These are phyloP conservation scores for Drosophila varians DNA, from an alignment of 1,140 invertebrate genomes.

Conservation along the genomic window DNA sequence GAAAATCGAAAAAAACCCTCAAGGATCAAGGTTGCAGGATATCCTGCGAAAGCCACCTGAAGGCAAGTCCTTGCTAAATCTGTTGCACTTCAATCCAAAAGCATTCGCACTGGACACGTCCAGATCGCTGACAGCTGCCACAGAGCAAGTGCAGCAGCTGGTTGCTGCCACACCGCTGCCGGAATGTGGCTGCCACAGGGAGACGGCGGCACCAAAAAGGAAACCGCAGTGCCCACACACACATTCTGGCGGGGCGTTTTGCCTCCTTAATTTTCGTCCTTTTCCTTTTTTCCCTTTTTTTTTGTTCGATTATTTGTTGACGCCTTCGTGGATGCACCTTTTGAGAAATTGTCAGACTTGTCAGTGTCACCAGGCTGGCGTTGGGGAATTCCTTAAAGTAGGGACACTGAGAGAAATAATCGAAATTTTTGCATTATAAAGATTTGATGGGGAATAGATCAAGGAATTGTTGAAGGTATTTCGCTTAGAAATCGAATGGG, in stretches of 20 bases:
- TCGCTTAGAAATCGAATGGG: too few relatives aligned
- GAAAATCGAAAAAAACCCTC: not conserved
- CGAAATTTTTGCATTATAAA: too few relatives aligned
- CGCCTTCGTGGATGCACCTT: slow-evolving; percentile 31
- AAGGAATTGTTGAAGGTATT: too few relatives aligned
- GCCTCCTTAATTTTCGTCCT: slow-evolving; percentile 1
- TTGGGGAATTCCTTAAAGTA: slow-evolving; percentile 33
- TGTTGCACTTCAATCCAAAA: not conserved
- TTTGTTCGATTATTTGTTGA: slow-evolving; percentile 6
- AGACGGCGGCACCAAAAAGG: not conserved
- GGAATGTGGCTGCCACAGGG: not conserved
- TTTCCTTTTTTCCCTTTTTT: too few relatives aligned
- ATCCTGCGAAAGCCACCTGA: not conserved
- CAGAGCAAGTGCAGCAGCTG: not conserved
- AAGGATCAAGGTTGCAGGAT: not conserved
- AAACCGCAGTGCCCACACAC: not conserved
- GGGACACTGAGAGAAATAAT: slow-evolving; percentile 5
- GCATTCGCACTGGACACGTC: not conserved
- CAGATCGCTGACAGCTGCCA: slow-evolving; percentile 2
- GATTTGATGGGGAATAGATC: too few relatives aligned
- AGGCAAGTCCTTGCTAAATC: not conserved
- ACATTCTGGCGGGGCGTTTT: not conserved
- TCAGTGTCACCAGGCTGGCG: slow-evolving; percentile 52
- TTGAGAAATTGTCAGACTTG: slow-evolving; percentile 69
- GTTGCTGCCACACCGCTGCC: not conserved